Evolutionary conservation across 2,888 invertebrate species (phyloP).

Genomic region (Cryptus armator): DNA sequence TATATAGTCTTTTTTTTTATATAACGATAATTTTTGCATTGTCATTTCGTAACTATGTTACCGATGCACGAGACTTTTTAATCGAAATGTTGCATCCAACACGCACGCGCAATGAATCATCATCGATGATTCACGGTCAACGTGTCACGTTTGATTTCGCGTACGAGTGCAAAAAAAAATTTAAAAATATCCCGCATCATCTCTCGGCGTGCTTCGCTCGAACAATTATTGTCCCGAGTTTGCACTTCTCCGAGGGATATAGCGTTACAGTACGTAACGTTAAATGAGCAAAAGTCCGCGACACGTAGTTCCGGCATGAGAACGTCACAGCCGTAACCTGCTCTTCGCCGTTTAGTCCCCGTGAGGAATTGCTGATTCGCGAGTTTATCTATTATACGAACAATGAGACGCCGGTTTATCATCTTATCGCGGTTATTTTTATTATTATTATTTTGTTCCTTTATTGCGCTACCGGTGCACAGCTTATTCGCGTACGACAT

Average conservation of each 20-base stretch:
- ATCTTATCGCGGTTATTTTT: constrained; percentile 26
- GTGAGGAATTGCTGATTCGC: constrained; percentile 55
- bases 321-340: constrained; percentile 51
- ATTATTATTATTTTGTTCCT: constrained; percentile 24
- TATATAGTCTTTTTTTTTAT: constrained; percentile 17
- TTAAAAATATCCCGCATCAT: not conserved
- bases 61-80: constrained; percentile 35
- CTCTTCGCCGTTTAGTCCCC: constrained; percentile 12
- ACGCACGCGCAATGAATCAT: constrained; percentile 61
- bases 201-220: constrained; percentile 21
- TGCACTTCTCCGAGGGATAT: constrained; percentile 61
- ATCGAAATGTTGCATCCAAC: constrained; percentile 30
- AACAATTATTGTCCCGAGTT: constrained; percentile 53
- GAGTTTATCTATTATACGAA: constrained; percentile 39
- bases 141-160: constrained; percentile 60
- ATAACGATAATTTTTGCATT: constrained; percentile 26
- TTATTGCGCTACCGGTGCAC: constrained; percentile 34
- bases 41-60: constrained; percentile 38
- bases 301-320: constrained; percentile 51
- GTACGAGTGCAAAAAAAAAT: constrained; percentile 46
- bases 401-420: constrained; percentile 40
- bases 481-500: constrained; percentile 31
- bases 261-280: constrained; percentile 4
- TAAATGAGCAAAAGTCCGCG: constrained; percentile 5
- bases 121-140: constrained; percentile 63